Conservation (phyloP, 2,113 vertebrate species). For the Otis tarda region DNA sequence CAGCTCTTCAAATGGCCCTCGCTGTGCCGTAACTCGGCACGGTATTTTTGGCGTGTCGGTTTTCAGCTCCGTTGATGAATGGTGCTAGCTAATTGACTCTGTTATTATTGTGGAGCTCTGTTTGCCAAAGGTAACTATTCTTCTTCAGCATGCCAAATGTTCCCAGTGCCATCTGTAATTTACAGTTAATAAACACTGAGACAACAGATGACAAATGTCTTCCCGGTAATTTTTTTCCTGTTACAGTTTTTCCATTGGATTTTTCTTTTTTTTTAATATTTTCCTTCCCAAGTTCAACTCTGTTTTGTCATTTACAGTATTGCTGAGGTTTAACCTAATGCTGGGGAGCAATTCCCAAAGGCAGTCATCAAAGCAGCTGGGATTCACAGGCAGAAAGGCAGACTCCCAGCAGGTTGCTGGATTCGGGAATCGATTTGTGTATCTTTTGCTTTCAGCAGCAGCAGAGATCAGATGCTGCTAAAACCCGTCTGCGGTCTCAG, state of each 20-base stretch:
- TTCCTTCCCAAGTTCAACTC: not conserved
- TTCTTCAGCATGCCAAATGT: constrained; percentile 15
- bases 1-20: not conserved
- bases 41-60: constrained; percentile 9
- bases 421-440: not conserved
- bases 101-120: not conserved
- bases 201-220: constrained; percentile 36
- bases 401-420: not conserved
- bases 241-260: not conserved
- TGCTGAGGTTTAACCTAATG: not conserved
- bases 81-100: constrained; percentile 28
- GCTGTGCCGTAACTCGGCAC: not conserved
- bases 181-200: constrained; percentile 26
- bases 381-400: not conserved
- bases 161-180: constrained; percentile 26
- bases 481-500: not conserved
- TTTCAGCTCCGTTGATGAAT: constrained; percentile 40
- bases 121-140: constrained; percentile 37
- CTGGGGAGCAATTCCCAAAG: not conserved
- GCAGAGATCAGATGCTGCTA: not conserved
- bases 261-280: not conserved
- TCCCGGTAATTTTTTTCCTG: constrained; percentile 1
- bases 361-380: not conserved
- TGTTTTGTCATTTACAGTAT: not conserved
- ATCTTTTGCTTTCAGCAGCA: not conserved